Evolutionary conservation across 2,797 vertebrate genomes (phyloP).

Genomic region (Lagorchestes hirsutus): DNA sequence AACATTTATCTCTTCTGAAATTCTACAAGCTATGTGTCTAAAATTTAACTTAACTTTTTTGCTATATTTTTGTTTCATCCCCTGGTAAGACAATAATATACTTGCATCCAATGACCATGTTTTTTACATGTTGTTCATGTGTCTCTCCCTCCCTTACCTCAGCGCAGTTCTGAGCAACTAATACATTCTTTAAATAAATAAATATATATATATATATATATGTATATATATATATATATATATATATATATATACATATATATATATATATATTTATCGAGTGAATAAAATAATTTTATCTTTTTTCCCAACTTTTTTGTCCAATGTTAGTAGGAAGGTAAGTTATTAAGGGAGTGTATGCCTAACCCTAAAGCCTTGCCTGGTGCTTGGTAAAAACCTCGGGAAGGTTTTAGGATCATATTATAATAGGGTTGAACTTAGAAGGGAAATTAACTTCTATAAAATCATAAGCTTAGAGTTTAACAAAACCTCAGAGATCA

Average conservation of each 20-base stretch:
- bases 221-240: too few relatives aligned
- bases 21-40: background rate
- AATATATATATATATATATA: too few relatives aligned
- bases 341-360: background rate
- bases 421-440: background rate
- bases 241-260: too few relatives aligned
- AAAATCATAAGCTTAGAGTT: background rate
- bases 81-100: background rate
- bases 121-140: background rate
- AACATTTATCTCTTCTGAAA: background rate
- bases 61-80: background rate
- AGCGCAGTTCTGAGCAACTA: background rate
- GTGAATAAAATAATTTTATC: background rate
- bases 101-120: background rate
- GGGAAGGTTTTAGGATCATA: background rate
- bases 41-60: background rate
- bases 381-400: background rate
- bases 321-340: background rate
- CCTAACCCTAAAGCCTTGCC: background rate
- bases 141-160: background rate
- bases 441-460: background rate
- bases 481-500: background rate
- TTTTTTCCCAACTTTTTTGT: background rate
- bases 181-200: background rate
- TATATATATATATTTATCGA: background rate